Evolutionary conservation across 2,888 invertebrate genomes (phyloP), one percentile per base, ranked within the genome.

Genomic region (Andrena minutula): DNA sequence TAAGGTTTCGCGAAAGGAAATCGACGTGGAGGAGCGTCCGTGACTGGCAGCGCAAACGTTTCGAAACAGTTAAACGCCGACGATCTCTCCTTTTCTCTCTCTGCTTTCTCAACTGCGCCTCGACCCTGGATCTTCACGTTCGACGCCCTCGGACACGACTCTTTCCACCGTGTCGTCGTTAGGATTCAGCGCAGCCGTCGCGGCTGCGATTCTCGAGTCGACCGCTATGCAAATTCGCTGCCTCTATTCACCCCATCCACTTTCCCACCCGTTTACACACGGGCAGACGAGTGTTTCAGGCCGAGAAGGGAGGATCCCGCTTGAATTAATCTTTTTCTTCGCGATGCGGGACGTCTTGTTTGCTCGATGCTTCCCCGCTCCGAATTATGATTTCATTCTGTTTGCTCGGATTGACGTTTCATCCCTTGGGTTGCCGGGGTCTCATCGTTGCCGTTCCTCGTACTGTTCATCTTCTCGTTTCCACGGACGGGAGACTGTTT

Each of bases 221-320:
- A 86, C 82, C 84, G 85, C 88, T 90, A 92, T 92, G 92, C 91
- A 92, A 92, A 92, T 92, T 71, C 30, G 5, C 35, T 16, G 7
- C 23, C n/a, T 32, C 61, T 30, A 66, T 51, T 51, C 28, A 20
- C 12, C 16, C 51, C 28, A 16, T 30, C 53, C 10, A 2, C 12
- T 26, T 60, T 49, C 20, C 20, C 53, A 3, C 6, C 23, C 28
- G 41, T 75, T 69, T 69, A 41, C 74, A 53, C 60, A 30, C 35
- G 30, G 30, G 2, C 8, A 10, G 10, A 35, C 32, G 41, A 41
- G 20, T 72, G 61, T 28, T 35, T 16, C 28, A 7, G 41, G 10
- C 35, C n/a, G 35, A 69, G 60, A 12, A 23, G n/a, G 16, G 10
- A n/a, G n/a, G 61, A 63, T 65, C 73, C 51, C 35, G 20, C 30